These are phyloP conservation scores for Trididemnum clinides DNA, from an alignment of 23 tunicate species.

Conservation along the genomic window DNA sequence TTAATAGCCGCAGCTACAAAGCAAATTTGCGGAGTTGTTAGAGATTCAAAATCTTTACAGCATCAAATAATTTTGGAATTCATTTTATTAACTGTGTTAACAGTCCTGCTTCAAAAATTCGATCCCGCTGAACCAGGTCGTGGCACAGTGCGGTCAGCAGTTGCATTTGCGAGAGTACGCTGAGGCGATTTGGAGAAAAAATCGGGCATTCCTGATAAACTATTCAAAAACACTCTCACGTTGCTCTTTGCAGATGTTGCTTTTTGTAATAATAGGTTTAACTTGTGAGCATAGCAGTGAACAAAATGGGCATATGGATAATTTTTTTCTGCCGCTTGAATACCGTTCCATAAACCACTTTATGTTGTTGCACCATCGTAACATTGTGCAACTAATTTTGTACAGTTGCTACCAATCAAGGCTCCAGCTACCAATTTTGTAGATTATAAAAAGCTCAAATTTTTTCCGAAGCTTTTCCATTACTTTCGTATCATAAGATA, in stretches of 20 bases:
- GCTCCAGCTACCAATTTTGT: neutral
- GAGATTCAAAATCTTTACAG: neutral
- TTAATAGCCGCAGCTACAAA: neutral
- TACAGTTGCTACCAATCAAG: no score
- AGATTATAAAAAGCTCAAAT: conserved; percentile 19
- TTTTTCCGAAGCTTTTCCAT: neutral
- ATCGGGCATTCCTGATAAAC: neutral
- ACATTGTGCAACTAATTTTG: neutral
- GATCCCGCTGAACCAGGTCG: neutral
- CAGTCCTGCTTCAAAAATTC: neutral
- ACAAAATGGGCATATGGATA: neutral
- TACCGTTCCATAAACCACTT: neutral
- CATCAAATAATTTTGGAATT: neutral
- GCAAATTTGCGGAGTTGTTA: neutral
- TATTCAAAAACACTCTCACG: neutral
- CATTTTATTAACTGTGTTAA: neutral
- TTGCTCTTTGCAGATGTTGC: neutral
- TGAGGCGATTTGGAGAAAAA: neutral
- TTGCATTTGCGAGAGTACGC: neutral
- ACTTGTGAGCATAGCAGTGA: neutral
- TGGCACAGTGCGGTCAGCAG: neutral
- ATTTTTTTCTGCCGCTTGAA: neutral
- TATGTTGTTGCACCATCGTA: conserved; percentile 10
- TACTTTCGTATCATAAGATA: neutral
- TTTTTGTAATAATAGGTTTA: neutral